These are phyloP conservation scores for Ochropacha duplaris DNA, from an alignment of 2,888 invertebrate genomes.

Conservation along the genomic window DNA sequence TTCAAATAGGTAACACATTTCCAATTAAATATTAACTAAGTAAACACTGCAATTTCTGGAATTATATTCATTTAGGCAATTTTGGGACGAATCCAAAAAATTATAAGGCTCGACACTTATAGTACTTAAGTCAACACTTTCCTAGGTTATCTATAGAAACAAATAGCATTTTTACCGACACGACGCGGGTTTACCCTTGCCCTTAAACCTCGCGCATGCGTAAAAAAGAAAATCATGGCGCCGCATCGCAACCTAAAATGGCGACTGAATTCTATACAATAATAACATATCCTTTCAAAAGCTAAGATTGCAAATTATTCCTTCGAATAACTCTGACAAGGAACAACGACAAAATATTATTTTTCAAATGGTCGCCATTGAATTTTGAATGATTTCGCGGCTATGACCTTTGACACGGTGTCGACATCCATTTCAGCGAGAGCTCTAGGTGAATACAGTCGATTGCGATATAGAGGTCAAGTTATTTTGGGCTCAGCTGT, in stretches of 20 bases:
- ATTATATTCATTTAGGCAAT: no score
- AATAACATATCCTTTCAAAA: conserved; percentile 13
- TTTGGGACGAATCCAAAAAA: no score
- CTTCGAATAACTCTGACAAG: not conserved
- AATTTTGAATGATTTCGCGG: conserved; percentile 7
- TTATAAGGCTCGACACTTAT: no score
- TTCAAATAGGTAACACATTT: no score
- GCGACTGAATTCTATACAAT: conserved; percentile 46
- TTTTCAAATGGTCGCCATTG: not conserved
- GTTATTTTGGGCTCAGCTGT: conserved; percentile 62
- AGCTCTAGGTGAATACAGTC: conserved; percentile 13
- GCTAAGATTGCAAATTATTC: conserved; percentile 7
- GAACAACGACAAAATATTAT: not conserved
- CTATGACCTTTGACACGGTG: conserved; percentile 33
- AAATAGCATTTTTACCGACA: no score
- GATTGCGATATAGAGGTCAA: conserved; percentile 33
- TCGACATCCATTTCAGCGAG: conserved; percentile 18
- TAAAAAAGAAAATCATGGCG: conserved; percentile 18
- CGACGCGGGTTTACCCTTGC: conserved; percentile 53
- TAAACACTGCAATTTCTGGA: no score
- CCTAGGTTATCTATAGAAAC: no score
- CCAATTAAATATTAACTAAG: no score
- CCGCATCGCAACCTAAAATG: conserved; percentile 46
- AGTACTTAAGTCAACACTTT: no score
- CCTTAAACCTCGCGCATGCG: conserved; percentile 69